Conservation (phyloP, 2,797 vertebrate species). For the Halcyon smyrnensis region DNA sequence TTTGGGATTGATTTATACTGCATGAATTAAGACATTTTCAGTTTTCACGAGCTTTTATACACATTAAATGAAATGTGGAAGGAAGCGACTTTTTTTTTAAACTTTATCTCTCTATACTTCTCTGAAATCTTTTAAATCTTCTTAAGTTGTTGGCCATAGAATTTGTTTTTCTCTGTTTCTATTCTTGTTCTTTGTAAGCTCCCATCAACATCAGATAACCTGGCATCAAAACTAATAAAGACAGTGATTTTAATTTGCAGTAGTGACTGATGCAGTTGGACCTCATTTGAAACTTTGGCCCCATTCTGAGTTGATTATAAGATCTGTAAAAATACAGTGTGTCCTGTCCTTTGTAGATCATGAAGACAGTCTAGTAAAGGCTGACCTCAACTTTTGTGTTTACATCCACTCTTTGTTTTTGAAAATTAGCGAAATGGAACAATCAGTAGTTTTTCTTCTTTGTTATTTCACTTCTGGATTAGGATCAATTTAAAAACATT, state of each 20-base stretch:
- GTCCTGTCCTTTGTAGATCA: background rate
- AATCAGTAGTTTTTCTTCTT: background rate
- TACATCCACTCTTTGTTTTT: background rate
- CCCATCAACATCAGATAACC: background rate
- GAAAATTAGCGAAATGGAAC: background rate
- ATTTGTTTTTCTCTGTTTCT: background rate
- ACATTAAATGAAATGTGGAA: background rate
- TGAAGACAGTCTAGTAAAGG: background rate
- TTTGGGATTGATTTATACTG: background rate
- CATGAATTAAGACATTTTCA: background rate
- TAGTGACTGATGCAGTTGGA: background rate
- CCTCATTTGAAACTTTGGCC: background rate
- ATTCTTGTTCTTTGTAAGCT: background rate
- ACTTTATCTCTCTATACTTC: background rate
- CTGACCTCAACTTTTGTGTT: background rate
- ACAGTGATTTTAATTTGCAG: background rate
- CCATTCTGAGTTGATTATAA: background rate
- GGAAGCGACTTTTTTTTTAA: background rate
- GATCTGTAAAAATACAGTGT: background rate
- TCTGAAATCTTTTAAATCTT: background rate
- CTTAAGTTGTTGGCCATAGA: background rate
- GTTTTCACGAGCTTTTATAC: background rate
- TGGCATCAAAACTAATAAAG: background rate
- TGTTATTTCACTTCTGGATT: background rate
- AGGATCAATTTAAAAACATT: background rate